Evolutionary conservation across 2,797 vertebrate genomes (phyloP), one percentile per base, ranked within the genome.

Genomic region (Mus minutoides): DNA sequence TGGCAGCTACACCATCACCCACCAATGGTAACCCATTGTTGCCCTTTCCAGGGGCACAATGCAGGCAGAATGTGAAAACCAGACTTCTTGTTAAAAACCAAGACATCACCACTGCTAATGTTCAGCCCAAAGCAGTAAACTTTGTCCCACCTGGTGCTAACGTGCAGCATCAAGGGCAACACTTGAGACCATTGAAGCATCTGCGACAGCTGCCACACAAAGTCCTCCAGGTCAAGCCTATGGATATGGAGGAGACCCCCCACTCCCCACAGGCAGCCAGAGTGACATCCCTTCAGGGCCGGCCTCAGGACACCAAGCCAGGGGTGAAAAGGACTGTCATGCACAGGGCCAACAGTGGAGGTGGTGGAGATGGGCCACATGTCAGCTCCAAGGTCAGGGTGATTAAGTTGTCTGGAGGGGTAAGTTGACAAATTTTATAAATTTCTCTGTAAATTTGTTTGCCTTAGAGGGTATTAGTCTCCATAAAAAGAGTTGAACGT

Each of bases 321-420:
- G 99, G 99, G 0, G 97, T 99, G 92, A 99, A 99, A 98, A 99
- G 99, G 98, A 99, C 99, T 79, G 99, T 99, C 96, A 99, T 99
- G 99, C 99, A 99, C 98, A 98, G 99, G 79, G 97, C 98, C 91
- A 99, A 98, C 98, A 99, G 98, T 91, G 96, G 94, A 80, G 94
- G 97, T 34, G 97, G 98, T 62, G 96, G 98, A 8, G 99, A 99
- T 7, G 98, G 98, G 91, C 99, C 98, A n/a, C 99, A 99, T 97
- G 97, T 99, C 96, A 98, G 99, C 85, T 98, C 99, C 97, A 99
- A 99, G 99, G 99, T 99, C 98, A 98, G 99, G 98, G 99, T 99
- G 94, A 99, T 99, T 98, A 99, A 99, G 98, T 98, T 99, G 98
- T 98, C 99, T 90, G 99, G 98, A 98, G 99, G 98, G 99, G 99